phyloP scores from a whole-genome alignment of 2,888 invertebrate genomes.

The Thysanoteuthis rhombus region DNA sequence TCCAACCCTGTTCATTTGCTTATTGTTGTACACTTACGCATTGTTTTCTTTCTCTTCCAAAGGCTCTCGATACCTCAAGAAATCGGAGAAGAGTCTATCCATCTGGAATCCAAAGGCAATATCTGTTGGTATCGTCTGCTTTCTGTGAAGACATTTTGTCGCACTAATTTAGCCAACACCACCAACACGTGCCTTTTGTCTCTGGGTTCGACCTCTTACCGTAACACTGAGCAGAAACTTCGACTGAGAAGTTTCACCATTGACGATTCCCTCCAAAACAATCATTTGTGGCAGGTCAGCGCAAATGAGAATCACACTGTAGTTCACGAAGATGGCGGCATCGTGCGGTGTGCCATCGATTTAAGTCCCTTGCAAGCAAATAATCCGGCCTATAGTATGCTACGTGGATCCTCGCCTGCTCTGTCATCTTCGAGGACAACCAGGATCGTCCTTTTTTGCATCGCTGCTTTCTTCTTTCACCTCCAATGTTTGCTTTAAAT shows the following conservation, averaged over 20 bases:
- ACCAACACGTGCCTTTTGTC: slow-evolving; percentile 36
- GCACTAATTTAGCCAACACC: slow-evolving; percentile 23
- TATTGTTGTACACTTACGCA: neutral
- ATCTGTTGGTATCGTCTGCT: slow-evolving; percentile 37
- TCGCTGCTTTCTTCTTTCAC: neutral
- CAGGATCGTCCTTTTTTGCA: neutral
- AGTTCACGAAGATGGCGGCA: neutral
- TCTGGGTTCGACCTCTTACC: slow-evolving; percentile 32
- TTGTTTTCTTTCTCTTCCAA: neutral
- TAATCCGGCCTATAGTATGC: neutral
- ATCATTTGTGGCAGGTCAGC: neutral
- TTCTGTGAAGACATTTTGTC: slow-evolving; percentile 37
- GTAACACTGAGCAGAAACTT: neutral
- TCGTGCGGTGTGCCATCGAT: neutral
- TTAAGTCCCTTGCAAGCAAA: neutral
- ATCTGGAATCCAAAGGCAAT: slow-evolving; percentile 33
- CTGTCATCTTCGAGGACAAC: neutral
- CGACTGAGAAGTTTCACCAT: neutral
- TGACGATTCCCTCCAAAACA: neutral
- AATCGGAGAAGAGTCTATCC: neutral
- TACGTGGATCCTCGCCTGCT: neutral
- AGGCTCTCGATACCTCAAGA: neutral
- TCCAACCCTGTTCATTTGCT: neutral
- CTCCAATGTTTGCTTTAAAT: neutral
- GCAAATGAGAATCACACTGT: neutral